A percentile compares a stretch with the other conserved stretches of the same genome.
Evolutionary conservation across 2,113 vertebrate genomes (phyloP).

Genomic region (Paraplagusia blochii): DNA sequence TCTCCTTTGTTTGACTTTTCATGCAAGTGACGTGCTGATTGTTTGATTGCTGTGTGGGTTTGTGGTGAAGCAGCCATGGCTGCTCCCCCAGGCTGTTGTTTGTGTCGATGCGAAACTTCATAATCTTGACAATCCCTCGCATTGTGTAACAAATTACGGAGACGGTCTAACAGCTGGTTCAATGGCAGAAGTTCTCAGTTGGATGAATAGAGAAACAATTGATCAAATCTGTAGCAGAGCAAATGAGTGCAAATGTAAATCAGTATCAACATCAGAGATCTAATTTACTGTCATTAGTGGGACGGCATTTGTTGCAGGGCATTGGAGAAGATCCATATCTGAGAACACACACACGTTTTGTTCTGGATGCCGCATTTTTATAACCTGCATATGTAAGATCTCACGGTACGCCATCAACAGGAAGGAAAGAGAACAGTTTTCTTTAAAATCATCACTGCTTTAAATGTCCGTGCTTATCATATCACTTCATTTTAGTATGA

Average conservation of each 20-base stretch:
- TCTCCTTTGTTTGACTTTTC: conserved; percentile 1
- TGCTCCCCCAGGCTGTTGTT: conserved; percentile 32
- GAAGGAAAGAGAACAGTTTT: no score
- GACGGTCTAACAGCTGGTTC: conserved; percentile 5
- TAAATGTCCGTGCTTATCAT: no score
- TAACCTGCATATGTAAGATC: conserved; percentile 23
- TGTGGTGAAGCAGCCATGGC: conserved; percentile 32
- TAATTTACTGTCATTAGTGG: conserved; percentile 36
- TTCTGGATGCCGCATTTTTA: conserved; percentile 36
- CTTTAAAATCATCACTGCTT: no score
- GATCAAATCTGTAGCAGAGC: conserved; percentile 3
- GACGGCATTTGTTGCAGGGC: conserved; percentile 12
- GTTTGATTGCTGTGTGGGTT: conserved; percentile 20
- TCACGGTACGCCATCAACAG: conserved; percentile 17
- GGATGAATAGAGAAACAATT: no score
- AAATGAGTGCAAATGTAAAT: conserved; percentile 21
- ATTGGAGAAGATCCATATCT: conserved; percentile 41
- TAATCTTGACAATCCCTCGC: conserved; percentile 15
- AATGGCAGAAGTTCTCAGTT: no score
- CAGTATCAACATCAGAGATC: conserved; percentile 39
- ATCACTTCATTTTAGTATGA: no score
- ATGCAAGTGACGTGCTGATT: conserved; percentile 2
- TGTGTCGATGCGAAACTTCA: conserved; percentile 38
- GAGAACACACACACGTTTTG: background rate
- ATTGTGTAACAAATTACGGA: conserved; percentile 28